These are phyloP conservation scores for Corythaeola cristata DNA, from an alignment of 2,113 vertebrate genomes.

Conservation along the genomic window DNA sequence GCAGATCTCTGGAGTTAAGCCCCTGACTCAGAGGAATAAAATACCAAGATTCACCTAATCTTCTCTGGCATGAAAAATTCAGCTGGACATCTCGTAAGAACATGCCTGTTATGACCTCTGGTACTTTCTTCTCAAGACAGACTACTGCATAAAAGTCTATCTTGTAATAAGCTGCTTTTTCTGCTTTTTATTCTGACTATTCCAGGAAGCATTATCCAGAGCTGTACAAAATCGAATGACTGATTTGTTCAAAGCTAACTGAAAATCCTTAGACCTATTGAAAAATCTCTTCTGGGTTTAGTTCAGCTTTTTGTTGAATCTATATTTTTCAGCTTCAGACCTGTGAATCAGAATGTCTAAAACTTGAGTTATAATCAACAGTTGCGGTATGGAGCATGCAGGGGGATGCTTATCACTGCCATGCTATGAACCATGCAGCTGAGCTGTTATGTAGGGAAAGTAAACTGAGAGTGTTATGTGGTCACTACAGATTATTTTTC, in stretches of 20 bases:
- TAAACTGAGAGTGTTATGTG: background rate
- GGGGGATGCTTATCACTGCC: rapidly evolving
- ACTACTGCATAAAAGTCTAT: background rate
- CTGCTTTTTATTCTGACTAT: background rate
- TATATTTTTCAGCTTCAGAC: background rate
- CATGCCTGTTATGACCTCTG: background rate
- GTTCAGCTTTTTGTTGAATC: background rate
- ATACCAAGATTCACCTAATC: background rate
- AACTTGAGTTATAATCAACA: background rate
- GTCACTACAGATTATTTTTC: background rate
- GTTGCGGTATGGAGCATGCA: background rate
- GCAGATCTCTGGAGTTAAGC: background rate
- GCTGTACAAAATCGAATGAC: background rate
- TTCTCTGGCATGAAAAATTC: conserved; percentile 24
- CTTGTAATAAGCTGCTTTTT: background rate
- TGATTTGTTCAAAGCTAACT: background rate
- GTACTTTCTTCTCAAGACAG: conserved; percentile 8
- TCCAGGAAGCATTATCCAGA: background rate
- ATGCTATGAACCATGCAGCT: background rate
- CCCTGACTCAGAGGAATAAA: background rate
- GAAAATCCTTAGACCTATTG: conserved; percentile 7
- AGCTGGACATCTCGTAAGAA: background rate
- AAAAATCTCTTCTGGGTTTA: background rate
- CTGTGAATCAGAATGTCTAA: background rate
- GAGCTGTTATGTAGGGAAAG: background rate